phyloP scores from a whole-genome alignment of 2,888 invertebrate genomes.

The Glyphotaelius pellucidus region DNA sequence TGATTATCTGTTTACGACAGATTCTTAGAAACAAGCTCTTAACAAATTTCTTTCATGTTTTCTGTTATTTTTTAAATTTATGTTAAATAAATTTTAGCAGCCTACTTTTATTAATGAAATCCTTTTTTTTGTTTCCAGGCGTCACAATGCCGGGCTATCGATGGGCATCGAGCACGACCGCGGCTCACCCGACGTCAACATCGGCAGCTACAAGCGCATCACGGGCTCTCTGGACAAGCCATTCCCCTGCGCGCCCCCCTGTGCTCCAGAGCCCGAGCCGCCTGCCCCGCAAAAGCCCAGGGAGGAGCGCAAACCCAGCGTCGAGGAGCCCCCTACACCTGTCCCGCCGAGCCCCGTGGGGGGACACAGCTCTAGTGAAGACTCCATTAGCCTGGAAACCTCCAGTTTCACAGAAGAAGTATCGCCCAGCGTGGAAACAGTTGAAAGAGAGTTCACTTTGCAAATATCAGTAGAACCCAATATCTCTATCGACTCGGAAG shows the following conservation, averaged over 20 bases:
- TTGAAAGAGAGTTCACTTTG: neutral
- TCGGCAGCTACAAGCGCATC: conserved; percentile 52
- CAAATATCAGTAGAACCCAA: conserved; percentile 30
- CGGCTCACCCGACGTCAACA: conserved; percentile 51
- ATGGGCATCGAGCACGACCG: conserved; percentile 14
- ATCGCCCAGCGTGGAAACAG: neutral
- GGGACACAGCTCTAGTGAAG: neutral
- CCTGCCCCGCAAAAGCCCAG: neutral
- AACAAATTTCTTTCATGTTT: too few relatives aligned
- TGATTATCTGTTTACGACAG: too few relatives aligned
- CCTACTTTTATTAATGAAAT: neutral
- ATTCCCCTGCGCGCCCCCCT: neutral
- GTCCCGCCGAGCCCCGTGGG: neutral
- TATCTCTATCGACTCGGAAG: neutral
- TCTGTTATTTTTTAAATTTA: too few relatives aligned
- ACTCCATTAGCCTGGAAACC: neutral
- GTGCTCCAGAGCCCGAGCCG: neutral
- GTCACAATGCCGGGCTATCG: conserved; percentile 45
- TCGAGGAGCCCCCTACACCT: neutral
- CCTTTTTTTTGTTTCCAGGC: conserved; percentile 19
- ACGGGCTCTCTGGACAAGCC: conserved; percentile 43
- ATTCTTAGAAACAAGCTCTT: too few relatives aligned
- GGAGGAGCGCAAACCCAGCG: neutral
- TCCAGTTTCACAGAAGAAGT: neutral
- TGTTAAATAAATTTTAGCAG: too few relatives aligned